These are phyloP conservation scores for Zaprionus ghesquierei DNA, from an alignment of 1,140 invertebrate genomes.

Conservation along the genomic window DNA sequence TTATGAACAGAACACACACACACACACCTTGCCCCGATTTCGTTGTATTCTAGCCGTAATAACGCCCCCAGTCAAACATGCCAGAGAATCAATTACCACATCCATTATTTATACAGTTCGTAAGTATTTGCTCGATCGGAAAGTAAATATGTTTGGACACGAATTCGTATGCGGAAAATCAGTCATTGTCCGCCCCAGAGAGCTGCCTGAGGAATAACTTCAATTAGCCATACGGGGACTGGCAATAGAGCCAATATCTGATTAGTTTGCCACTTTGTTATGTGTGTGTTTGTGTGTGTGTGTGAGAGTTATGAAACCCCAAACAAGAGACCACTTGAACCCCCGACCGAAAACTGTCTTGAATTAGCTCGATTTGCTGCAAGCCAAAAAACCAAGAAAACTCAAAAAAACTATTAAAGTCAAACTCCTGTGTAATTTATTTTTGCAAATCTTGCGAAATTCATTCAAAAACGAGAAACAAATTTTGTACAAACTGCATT, in stretches of 20 bases:
- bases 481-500: not conserved
- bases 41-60: not conserved
- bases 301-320: slow-evolving; percentile 1
- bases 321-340: not conserved
- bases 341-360: not conserved
- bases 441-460: slow-evolving; percentile 12
- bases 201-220: not conserved
- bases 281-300: not conserved
- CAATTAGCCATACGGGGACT: not conserved
- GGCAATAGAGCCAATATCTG: not conserved
- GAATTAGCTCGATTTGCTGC: slow-evolving; percentile 11
- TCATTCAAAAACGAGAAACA: not conserved
- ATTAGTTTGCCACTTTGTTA: not conserved
- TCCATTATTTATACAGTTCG: not conserved
- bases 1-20: not conserved
- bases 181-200: not conserved
- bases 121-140: slow-evolving; percentile 1
- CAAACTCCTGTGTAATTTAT: slow-evolving; percentile 12
- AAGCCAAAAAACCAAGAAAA: not conserved
- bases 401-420: slow-evolving; percentile 16
- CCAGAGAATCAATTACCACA: slow-evolving; percentile 20
- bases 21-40: not conserved
- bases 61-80: not conserved
- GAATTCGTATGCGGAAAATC: not conserved
- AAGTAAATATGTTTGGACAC: not conserved